A percentile compares a stretch with the other conserved stretches of the same genome.
phyloP scores from a whole-genome alignment of 2,888 invertebrate genomes.

The Hesperia comma region DNA sequence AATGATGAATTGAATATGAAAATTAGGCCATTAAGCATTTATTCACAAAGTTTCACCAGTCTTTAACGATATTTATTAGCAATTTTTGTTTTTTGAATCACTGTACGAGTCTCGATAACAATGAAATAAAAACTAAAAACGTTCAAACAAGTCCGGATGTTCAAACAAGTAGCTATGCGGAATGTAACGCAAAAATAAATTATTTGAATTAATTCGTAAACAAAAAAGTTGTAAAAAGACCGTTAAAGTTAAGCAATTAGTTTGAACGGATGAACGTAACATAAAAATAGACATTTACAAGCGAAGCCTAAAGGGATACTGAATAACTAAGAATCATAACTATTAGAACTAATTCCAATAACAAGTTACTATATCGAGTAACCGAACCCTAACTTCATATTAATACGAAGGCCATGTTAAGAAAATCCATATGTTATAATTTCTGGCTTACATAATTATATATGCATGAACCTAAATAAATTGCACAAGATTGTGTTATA shows the following conservation, averaged over 20 bases:
- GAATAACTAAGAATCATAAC: constrained; percentile 31
- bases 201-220: too few species aligned
- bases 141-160: too few species aligned
- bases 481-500: too few species aligned
- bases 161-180: too few species aligned
- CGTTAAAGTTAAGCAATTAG: not conserved
- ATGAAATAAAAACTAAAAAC: too few species aligned
- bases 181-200: too few species aligned
- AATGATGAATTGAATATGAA: too few species aligned
- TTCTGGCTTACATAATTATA: constrained; percentile 31
- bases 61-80: too few species aligned
- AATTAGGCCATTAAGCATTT: too few species aligned
- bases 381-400: constrained; percentile 18
- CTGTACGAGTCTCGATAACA: too few species aligned
- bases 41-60: too few species aligned
- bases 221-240: not conserved
- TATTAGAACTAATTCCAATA: constrained; percentile 33
- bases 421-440: constrained; percentile 30
- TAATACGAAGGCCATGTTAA: constrained; percentile 21
- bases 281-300: not conserved
- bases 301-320: constrained; percentile 10
- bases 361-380: constrained; percentile 22
- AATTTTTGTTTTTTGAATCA: too few species aligned
- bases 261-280: not conserved
- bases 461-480: constrained; percentile 27